Evolutionary conservation across 2,113 vertebrate genomes (phyloP).

Genomic region (Morphnarchus princeps): DNA sequence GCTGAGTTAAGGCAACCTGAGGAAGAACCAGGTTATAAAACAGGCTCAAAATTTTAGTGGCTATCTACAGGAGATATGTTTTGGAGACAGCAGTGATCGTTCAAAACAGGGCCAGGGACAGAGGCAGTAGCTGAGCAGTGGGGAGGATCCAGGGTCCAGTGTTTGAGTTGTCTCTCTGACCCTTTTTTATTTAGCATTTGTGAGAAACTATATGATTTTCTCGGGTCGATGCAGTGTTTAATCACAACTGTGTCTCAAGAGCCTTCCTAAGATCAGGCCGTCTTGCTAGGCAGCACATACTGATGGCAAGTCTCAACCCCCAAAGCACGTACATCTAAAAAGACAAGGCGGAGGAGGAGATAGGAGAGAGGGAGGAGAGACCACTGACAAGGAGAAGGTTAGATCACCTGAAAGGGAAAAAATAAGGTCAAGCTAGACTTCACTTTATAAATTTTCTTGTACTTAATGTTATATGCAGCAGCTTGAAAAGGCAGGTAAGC

Average conservation of each 20-base stretch:
- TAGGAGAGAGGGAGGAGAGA: neutral
- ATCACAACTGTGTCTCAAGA: neutral
- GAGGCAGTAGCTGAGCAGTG: neutral
- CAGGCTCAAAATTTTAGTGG: neutral
- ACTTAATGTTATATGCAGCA: neutral
- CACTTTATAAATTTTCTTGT: neutral
- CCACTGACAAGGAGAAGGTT: neutral
- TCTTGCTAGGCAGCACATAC: neutral
- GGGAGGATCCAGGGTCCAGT: neutral
- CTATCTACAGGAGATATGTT: neutral
- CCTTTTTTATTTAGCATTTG: neutral
- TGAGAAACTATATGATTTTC: neutral
- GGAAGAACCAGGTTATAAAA: neutral
- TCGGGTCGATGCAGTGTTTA: neutral
- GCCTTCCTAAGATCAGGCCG: neutral
- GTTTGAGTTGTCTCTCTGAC: neutral
- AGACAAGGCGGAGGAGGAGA: neutral
- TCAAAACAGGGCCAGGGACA: neutral
- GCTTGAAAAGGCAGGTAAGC: neutral
- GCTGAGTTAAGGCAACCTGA: neutral
- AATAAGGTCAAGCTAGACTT: neutral
- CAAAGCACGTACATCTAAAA: neutral
- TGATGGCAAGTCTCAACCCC: neutral
- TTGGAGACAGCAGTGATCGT: neutral
- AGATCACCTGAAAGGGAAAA: neutral